Evolutionary conservation across 2,797 vertebrate genomes (phyloP).

Genomic region (Rhyacichthys aspro): DNA sequence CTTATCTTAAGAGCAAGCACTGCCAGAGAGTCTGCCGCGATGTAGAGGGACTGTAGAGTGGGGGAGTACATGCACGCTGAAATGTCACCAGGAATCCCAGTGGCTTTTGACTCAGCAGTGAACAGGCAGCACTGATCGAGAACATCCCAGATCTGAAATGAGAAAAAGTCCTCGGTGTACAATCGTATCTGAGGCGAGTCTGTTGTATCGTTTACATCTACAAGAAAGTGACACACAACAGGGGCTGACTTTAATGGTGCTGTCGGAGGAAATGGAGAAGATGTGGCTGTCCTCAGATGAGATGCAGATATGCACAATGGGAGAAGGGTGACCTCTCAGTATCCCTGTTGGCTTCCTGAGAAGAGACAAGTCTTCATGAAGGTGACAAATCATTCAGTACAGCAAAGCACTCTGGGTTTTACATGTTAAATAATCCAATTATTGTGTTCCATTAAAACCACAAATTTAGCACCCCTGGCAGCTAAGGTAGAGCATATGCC

Average conservation of each 20-base stretch:
- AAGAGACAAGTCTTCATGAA: slow-evolving; percentile 18
- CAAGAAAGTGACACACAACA: background rate
- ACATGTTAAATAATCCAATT: too few relatives aligned
- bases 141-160: slow-evolving; percentile 82
- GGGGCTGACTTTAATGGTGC: slow-evolving; percentile 71
- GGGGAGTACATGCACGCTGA: slow-evolving; percentile 74
- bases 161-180: background rate
- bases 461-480: too few relatives aligned
- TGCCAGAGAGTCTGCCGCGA: slow-evolving; percentile 68
- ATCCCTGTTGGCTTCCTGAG: slow-evolving; percentile 75
- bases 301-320: slow-evolving; percentile 68
- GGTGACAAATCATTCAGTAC: background rate
- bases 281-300: slow-evolving; percentile 77
- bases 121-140: slow-evolving; percentile 80
- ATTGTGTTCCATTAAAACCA: too few relatives aligned
- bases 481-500: too few relatives aligned
- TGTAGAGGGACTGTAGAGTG: slow-evolving; percentile 67
- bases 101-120: slow-evolving; percentile 73
- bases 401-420: too few relatives aligned
- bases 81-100: slow-evolving; percentile 68
- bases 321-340: slow-evolving; percentile 79
- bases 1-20: slow-evolving; percentile 76
- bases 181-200: background rate
- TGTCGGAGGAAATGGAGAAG: slow-evolving; percentile 77
- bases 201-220: background rate